Evolutionary conservation across 1,140 invertebrate genomes (phyloP), one percentile per base, ranked within the genome.

Genomic region (Sinella curviseta): DNA sequence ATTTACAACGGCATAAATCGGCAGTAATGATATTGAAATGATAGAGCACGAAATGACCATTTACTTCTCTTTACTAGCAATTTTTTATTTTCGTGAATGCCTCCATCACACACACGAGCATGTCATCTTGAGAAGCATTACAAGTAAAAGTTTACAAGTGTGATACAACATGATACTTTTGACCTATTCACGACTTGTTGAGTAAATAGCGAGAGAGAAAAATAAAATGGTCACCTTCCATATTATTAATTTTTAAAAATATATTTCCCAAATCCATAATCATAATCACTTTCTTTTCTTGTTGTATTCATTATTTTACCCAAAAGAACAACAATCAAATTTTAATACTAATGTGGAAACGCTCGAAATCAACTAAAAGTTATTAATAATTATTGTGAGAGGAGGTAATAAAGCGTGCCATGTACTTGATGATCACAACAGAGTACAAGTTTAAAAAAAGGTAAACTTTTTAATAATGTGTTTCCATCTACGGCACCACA

Each of bases 251-350:
- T n/a, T n/a, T n/a, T n/a, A n/a, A n/a, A n/a, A n/a, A n/a, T n/a
- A n/a, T n/a, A n/a, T n/a, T 12, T 48, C 39, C 39, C 20, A 20
- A 48, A 48, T 48, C 20, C 39, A 12, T 12, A 48, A 48, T 48
- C 8, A 48, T n/a, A n/a, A 16, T 60, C 57, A 26, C 57, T 60
- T 60, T 60, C 57, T 60, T 60, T 60, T 60, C 57, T 48, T 48
- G 39, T 8, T n/a, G n/a, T n/a, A n/a, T n/a, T n/a, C n/a, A n/a
- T n/a, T n/a, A n/a, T n/a, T n/a, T n/a, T n/a, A n/a, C n/a, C n/a
- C n/a, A n/a, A n/a, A n/a, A n/a, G n/a, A n/a, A n/a, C n/a, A n/a
- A n/a, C n/a, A n/a, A n/a, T n/a, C n/a, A n/a, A n/a, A n/a, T n/a
- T n/a, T n/a, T n/a, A n/a, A n/a, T n/a, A n/a, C n/a, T n/a, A n/a